Evolutionary conservation across 1,140 invertebrate genomes (phyloP), one percentile per base, ranked within the genome.

Genomic region (Drosophila sulfurigaster): DNA sequence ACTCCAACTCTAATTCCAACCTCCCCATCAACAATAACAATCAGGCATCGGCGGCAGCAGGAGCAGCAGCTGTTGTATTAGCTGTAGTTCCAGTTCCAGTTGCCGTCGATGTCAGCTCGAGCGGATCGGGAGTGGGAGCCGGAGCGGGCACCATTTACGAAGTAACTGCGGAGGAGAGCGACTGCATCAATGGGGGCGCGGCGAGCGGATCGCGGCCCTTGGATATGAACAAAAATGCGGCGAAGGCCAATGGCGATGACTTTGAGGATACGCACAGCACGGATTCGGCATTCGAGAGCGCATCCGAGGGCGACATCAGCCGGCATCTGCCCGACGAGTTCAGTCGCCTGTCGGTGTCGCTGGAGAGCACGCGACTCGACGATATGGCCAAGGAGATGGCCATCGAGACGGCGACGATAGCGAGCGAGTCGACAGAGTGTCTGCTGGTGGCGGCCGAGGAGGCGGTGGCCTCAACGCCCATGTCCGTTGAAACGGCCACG

Each of bases 241-340:
- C 15, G 10, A 65, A 56, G 10, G 35, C 82, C 25, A 81, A 52
- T 13, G 79, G 43, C 4, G 91, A 92, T 32, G 91, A 92, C 35
- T 92, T 82, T 25, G 91, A 92, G 69, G 91, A 92, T 60, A 92
- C 91, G 51, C 91, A 92, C 69, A 92, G 91, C 72, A 92, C 86
- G n/a, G 91, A 92, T 69, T 92, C 91, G 57, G 91, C 91, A 28
- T 92, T 92, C 15, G 91, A 92, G 67, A 92, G 91, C 54, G 88
- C 91, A 3, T 92, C 91, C 1, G 91, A 92, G 13, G 91, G 91
- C 8, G 91, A 92, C 48, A 92, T 92, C 0, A 92, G 91, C 81
- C 80, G 91, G n/a, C 79, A 92, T 67, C 43, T 92, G 60, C 91
- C 91, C 0, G 91, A 92, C 11, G 91, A 92, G 69, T 92, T 92